These are phyloP conservation scores for Eudemis profundana DNA, from an alignment of 2,888 invertebrate genomes.

Conservation along the genomic window DNA sequence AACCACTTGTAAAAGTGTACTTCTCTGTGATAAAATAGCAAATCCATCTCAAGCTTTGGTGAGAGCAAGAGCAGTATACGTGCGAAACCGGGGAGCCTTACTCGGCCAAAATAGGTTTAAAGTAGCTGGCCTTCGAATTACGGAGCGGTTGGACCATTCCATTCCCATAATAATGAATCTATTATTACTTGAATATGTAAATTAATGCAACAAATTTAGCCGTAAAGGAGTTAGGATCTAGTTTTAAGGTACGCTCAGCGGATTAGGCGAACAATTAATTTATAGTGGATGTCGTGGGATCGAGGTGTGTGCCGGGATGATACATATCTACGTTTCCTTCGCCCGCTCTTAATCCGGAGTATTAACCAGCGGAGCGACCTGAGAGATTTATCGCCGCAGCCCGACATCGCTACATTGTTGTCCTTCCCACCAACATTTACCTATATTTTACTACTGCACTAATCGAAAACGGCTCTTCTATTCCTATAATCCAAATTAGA, in stretches of 20 bases:
- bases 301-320: conserved; percentile 58
- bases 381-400: conserved; percentile 68
- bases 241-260: conserved; percentile 42
- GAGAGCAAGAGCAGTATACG: conserved; percentile 21
- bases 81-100: conserved; percentile 46
- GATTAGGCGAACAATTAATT: conserved; percentile 46
- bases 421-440: conserved; percentile 58
- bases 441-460: conserved; percentile 55
- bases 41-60: conserved; percentile 16
- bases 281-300: conserved; percentile 50
- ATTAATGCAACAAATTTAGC: conserved; percentile 69
- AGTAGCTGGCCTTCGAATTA: conserved; percentile 68
- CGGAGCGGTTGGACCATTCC: conserved; percentile 64
- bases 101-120: conserved; percentile 53
- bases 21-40: conserved; percentile 8
- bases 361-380: conserved; percentile 69
- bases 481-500: conserved; percentile 16
- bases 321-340: conserved; percentile 63
- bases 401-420: conserved; percentile 63
- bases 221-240: conserved; percentile 62
- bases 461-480: conserved; percentile 47
- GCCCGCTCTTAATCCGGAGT: conserved; percentile 70
- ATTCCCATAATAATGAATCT: conserved; percentile 69
- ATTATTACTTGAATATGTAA: conserved; percentile 71
- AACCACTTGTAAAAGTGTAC: conserved; percentile 5